phyloP scores from a whole-genome alignment of 2,113 vertebrate species.

The Pao palembangensis region DNA sequence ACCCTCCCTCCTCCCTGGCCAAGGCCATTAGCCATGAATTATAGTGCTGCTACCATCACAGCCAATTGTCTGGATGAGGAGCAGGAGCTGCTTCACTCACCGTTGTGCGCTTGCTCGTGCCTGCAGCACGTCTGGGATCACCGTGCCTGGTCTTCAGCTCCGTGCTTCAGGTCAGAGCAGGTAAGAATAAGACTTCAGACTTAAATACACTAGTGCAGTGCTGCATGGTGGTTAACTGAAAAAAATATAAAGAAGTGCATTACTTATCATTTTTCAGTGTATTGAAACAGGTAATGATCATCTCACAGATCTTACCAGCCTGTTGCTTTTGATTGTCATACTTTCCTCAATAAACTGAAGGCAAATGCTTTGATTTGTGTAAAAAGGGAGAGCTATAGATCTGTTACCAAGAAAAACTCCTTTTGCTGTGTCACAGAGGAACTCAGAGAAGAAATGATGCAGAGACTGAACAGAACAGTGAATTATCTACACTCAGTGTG shows the following conservation, averaged over 20 bases:
- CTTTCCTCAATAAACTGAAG: conserved; percentile 20
- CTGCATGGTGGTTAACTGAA: conserved; percentile 5
- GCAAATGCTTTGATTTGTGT: neutral
- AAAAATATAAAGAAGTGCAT: neutral
- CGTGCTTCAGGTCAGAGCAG: conserved; percentile 46
- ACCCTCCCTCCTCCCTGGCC: conserved; percentile 21
- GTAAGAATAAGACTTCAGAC: conserved; percentile 39
- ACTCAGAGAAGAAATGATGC: conserved; percentile 44
- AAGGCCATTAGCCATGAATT: conserved; percentile 66
- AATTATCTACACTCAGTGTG: conserved; percentile 16
- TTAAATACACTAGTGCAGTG: conserved; percentile 3
- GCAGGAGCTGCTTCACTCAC: conserved; percentile 60
- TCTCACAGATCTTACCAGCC: no score
- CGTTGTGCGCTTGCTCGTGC: conserved; percentile 44
- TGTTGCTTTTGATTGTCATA: no score
- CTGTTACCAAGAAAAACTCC: conserved; percentile 45
- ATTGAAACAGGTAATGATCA: no score
- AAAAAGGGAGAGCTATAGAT: conserved; percentile 21
- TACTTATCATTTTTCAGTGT: no score
- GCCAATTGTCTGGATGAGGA: conserved; percentile 72
- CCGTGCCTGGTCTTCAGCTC: neutral
- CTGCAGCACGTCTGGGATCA: conserved; percentile 47
- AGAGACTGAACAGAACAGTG: conserved; percentile 40
- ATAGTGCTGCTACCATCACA: conserved; percentile 67
- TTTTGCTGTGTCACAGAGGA: conserved; percentile 32